Evolutionary conservation across 2,797 vertebrate species (phyloP), one percentile per base, ranked within the genome.

Genomic region (Lagorchestes hirsutus): DNA sequence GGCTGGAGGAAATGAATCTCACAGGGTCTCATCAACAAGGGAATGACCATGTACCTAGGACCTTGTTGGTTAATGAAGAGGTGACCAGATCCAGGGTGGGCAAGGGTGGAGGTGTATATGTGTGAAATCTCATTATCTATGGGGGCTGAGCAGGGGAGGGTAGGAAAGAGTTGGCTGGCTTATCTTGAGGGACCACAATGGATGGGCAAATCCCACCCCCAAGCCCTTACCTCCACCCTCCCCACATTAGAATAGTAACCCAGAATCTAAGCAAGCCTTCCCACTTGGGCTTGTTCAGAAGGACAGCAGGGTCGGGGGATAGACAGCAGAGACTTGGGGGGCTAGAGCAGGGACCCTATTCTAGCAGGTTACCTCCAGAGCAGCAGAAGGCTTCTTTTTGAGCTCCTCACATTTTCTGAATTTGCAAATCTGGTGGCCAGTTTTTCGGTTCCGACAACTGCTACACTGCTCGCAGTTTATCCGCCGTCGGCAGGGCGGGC

Each of bases 371-470:
- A 99, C 99, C 99, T 99, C 99, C 99, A 99, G 99, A 98, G 99
- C 99, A 99, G 99, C 99, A 96, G 99, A 99, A 94, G 99, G 99
- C 99, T 99, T 99, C 99, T 99, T 99, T 99, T 99, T 99, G 99
- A 99, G 99, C 99, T 99, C 99, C 99, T 99, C 99, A 96, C 99
- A 99, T 99, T 99, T 99, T 99, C 99, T 99, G 99, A 99, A 99
- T 99, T 99, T 99, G 99, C 99, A 99, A 99, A 99, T 99, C 99
- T 99, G 99, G 98, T 99, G 99, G 99, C 99, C 99, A 98, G 99
- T 99, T 99, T 99, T 99, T 99, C 99, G 99, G 98, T 99, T 99
- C 99, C 99, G 99, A 99, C 99, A 99, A 99, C 99, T 99, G 99
- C 99, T 99, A 99, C 99, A 99, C 99, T 99, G 99, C 99, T 99